Conservation (phyloP, 2,113 vertebrate species). For the Calyptommatus sinebrachiatus region DNA sequence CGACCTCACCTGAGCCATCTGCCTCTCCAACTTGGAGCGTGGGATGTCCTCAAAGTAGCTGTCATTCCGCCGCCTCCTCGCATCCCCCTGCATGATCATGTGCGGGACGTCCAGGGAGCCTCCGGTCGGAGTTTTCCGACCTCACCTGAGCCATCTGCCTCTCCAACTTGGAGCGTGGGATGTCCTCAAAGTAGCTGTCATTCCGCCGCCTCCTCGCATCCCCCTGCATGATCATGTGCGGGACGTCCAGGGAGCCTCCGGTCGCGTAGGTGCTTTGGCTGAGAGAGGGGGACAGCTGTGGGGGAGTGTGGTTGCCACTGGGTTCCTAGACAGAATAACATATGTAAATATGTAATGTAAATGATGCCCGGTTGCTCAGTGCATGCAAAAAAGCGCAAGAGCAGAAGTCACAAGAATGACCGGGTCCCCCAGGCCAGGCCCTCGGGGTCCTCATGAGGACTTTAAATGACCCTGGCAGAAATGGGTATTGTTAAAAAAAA, state of each 20-base stretch:
- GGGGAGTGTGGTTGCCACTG: conserved; percentile 94
- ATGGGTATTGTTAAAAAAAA: no score
- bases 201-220: conserved; percentile 97
- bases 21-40: conserved; percentile 97
- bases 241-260: conserved; percentile 96
- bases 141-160: conserved; percentile 99
- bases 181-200: conserved; percentile 98
- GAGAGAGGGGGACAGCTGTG: conserved; percentile 94
- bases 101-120: conserved; percentile 98
- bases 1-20: conserved; percentile 98
- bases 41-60: conserved; percentile 99
- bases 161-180: conserved; percentile 97
- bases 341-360: no score
- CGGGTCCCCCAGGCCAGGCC: background rate
- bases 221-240: conserved; percentile 99
- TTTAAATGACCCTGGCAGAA: no score
- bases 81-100: conserved; percentile 99
- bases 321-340: conserved; percentile 87
- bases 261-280: conserved; percentile 94
- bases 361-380: conserved; percentile 42
- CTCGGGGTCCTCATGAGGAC: background rate
- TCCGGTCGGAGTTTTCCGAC: conserved; percentile 78
- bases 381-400: background rate
- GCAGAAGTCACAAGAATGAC: background rate
- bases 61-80: conserved; percentile 95